phyloP scores from a whole-genome alignment of 2,888 invertebrate genomes.

The Hyposoter dolosus region DNA sequence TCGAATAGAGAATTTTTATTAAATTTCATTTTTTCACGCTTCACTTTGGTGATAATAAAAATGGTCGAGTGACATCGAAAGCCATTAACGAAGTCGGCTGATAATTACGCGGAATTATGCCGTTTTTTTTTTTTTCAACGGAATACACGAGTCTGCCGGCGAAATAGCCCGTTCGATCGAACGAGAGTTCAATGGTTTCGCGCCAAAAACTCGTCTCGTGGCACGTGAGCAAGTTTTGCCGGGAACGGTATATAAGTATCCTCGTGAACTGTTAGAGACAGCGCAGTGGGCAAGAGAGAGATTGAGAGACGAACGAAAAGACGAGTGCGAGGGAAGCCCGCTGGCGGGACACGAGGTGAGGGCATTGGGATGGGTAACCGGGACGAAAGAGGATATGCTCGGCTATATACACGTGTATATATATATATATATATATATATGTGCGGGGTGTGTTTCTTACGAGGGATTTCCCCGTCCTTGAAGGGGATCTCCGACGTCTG shows the following conservation, averaged over 20 bases:
- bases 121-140: background rate
- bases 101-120: slow-evolving; percentile 32
- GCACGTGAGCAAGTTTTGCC: slow-evolving; percentile 55
- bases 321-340: slow-evolving; percentile 60
- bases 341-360: slow-evolving; percentile 51
- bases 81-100: background rate
- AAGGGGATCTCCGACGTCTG: slow-evolving; percentile 74
- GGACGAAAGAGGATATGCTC: slow-evolving; percentile 56
- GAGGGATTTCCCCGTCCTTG: slow-evolving; percentile 80
- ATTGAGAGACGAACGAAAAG: slow-evolving; percentile 31
- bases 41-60: background rate
- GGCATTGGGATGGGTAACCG: slow-evolving; percentile 56
- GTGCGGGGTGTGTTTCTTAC: slow-evolving; percentile 66
- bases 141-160: background rate
- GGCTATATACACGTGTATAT: slow-evolving; percentile 1
- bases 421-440: slow-evolving; percentile 32
- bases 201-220: slow-evolving; percentile 57
- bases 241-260: slow-evolving; percentile 50
- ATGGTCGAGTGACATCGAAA: background rate
- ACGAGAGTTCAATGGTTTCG: slow-evolving; percentile 45
- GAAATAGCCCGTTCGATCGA: slow-evolving; percentile 21
- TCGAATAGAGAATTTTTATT: background rate
- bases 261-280: slow-evolving; percentile 34
- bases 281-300: background rate
- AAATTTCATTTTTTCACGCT: background rate